Conservation (phyloP, 2,888 invertebrate genomes). For the Tachina fera region DNA sequence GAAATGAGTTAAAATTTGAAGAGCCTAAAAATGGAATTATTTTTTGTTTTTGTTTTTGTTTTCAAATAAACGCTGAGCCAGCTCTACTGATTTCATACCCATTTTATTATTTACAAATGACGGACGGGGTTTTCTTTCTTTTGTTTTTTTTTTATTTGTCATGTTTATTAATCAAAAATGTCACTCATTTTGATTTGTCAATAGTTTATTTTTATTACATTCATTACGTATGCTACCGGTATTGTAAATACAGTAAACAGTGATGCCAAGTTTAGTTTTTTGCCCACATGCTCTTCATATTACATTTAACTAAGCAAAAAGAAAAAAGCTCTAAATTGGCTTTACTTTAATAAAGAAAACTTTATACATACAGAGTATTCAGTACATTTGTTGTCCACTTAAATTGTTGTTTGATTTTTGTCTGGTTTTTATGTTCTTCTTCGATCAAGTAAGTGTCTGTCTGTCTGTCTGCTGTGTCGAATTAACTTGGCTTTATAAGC, state of each 20-base stretch:
- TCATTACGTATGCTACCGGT: too few species aligned
- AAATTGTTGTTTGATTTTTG: conserved; percentile 15
- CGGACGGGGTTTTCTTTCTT: too few species aligned
- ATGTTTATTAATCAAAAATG: too few species aligned
- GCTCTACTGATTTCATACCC: too few species aligned
- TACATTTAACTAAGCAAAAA: neutral
- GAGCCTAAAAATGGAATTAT: too few species aligned
- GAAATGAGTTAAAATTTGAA: too few species aligned
- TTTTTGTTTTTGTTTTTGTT: too few species aligned
- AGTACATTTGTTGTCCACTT: conserved; percentile 1
- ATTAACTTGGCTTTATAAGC: conserved; percentile 57
- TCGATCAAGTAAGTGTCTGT: conserved; percentile 27
- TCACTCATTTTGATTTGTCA: too few species aligned
- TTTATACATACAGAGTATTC: neutral
- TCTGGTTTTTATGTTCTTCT: conserved; percentile 30
- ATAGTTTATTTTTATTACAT: neutral
- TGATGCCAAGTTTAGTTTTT: neutral
- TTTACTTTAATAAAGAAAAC: neutral
- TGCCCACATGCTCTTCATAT: neutral
- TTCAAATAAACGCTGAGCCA: too few species aligned
- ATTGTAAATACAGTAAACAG: neutral
- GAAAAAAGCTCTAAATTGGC: neutral
- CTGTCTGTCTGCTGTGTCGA: conserved; percentile 27
- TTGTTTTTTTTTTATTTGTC: too few species aligned
- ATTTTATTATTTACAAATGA: too few species aligned